Base-by-base conservation (phyloP, 2,888 invertebrate species). In the Hymenopus coronatus region DNA sequence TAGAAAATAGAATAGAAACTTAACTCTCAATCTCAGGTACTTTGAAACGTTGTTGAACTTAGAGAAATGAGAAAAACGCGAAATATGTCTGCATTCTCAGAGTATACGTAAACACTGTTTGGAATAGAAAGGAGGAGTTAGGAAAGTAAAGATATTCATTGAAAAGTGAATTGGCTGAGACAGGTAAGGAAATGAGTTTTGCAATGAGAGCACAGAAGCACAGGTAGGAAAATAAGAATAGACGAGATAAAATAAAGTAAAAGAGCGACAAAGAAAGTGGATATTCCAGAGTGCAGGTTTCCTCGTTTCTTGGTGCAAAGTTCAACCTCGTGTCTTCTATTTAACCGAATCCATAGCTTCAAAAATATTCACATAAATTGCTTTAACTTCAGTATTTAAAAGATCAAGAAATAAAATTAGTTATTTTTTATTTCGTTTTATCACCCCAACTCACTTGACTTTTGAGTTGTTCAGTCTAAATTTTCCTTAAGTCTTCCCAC, bases 151-250 rank as follows among this genome's bases (percentile, higher is more conserved):
- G 89, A 89, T 89, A 89, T 89, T 88, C 89, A 89, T 89, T 89
- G 89, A 86, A 89, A 89, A 89, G 88, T 40, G 89, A 89, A 89
- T 89, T 89, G 89, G 89, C 86, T 83, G 54, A 88, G 89, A 89
- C 89, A 89, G 88, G 89, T 89, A 89, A 85, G 83, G 88, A 88
- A 30, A 20, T n/a, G 54, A 28, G 85, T 25, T 20, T 70, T 20
- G 54, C 25, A 3, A 15, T 70, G 54, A 84, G 84, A 70, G 25
- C 20, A 20, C 83, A 30, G 83, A 88, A 28, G 82, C 28, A 40
- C 27, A 12, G 82, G 30, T 83, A 83, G 28, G 28, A 46, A 83
- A 84, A 54, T 15, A 25, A 70, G 30, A 33, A 8, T 30, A 15
- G 28, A 9, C 15, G 15, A 54, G 82, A 33, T 33, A 30, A 46